Base-by-base conservation (phyloP, 2,113 vertebrate genomes). In the Solea senegalensis region DNA sequence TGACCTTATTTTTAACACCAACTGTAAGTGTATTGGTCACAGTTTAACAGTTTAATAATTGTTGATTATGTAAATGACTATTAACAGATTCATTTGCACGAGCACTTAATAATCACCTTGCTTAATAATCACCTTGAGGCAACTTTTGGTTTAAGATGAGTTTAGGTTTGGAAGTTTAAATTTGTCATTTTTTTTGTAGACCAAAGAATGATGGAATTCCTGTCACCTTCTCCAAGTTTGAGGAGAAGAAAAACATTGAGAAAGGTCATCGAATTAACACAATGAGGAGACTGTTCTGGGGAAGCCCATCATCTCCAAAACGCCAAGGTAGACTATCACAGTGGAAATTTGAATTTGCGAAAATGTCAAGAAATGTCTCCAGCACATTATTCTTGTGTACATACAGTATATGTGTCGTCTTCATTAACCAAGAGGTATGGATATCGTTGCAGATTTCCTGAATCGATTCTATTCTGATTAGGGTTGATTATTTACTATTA, bases 221-320 rank as follows among this genome's bases (percentile, higher is more conserved):
- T 4, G 74, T 86, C 39, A 91, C 91, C 66, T 92, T 92, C 68
- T 90, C 89, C 69, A 93, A 92, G 74, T 90, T 91, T 70, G 91
- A 93, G 80, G 91, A 92, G 88, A 94, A 93, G 85, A 94, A 92
- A 72, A 92, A 28, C 67, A 87, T 53, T 0, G 93, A 94, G 83
- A 94, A 93, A 84, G 72, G 91, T 7, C 89, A 92, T 21, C 80
- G 91, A 15, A 91, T 92, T 54, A 92, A 87, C 57, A 91, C 90
- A 0, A 81, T 94, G 85, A 91, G 81, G 68, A 90, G 84, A 58
- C 90, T 94, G 10, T 92, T 94, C 83, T 93, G 91, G 91, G 92
- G 92, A 13, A 80, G 70, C 28, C 78, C 91, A 3, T 91, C 91
- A 0, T 81, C 92, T 57, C 77, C 91, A 27, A 94, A 93, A 78